Percentiles rank a stretch among this genome's conserved stretches.
phyloP scores from a whole-genome alignment of 2,888 invertebrate species.

The Notocelia uddmanniana region DNA sequence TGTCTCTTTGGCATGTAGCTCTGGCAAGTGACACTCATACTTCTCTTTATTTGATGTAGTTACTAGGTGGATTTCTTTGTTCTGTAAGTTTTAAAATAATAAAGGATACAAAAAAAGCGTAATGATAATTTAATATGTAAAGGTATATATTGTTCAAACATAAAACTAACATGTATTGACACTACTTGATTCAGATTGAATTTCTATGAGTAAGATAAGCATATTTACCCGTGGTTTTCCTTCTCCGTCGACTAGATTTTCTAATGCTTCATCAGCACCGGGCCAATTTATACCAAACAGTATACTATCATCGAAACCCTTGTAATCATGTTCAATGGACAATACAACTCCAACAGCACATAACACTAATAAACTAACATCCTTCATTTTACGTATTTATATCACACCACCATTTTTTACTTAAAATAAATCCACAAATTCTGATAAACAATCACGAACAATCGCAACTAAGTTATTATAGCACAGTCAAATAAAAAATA shows the following conservation, averaged over 20 bases:
- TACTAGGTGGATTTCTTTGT: conserved; percentile 88
- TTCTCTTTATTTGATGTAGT: conserved; percentile 92
- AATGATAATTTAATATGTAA: no score
- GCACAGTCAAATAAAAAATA: conserved; percentile 37
- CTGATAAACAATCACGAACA: conserved; percentile 23
- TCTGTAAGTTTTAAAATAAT: conserved; percentile 54
- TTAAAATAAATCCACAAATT: conserved; percentile 40
- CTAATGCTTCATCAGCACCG: conserved; percentile 71
- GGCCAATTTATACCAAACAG: conserved; percentile 93
- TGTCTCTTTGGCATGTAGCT: conserved; percentile 83
- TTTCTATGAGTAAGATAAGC: neutral
- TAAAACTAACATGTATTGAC: neutral
- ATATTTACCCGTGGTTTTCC: conserved; percentile 59
- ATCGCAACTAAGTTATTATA: conserved; percentile 30
- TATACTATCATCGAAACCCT: conserved; percentile 93
- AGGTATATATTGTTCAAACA: no score
- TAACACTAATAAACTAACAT: conserved; percentile 59
- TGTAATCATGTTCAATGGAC: conserved; percentile 86
- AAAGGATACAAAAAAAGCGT: neutral
- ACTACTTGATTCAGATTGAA: no score
- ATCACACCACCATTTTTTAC: conserved; percentile 52
- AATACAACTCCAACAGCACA: conserved; percentile 58
- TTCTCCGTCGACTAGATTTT: conserved; percentile 65
- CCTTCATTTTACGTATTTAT: conserved; percentile 61
- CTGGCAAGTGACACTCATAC: conserved; percentile 93